Conservation (phyloP, 2,797 vertebrate genomes). For the Morelia viridis region DNA sequence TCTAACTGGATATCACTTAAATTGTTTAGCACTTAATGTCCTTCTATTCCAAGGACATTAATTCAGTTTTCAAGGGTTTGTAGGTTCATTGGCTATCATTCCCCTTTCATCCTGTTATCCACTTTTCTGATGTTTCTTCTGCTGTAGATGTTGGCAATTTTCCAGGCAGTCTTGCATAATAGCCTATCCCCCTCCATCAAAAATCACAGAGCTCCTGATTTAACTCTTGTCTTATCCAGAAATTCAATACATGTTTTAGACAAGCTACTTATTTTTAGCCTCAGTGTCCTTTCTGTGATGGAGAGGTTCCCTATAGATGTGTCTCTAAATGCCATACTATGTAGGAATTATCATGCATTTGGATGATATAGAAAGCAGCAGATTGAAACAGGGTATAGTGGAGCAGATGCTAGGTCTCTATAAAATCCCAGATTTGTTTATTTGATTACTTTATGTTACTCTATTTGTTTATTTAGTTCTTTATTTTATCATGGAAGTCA, state of each 20-base stretch:
- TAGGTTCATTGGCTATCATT: neutral
- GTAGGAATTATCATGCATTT: neutral
- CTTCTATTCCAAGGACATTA: conserved; percentile 36
- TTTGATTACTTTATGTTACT: neutral
- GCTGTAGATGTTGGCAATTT: neutral
- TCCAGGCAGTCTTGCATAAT: neutral
- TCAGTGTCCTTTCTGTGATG: neutral
- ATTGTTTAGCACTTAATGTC: conserved; percentile 42
- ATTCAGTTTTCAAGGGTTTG: neutral
- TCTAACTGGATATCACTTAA: conserved; percentile 12
- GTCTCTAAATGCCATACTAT: neutral
- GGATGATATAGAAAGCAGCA: neutral
- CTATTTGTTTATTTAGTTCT: neutral
- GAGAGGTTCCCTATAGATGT: neutral
- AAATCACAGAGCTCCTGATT: neutral
- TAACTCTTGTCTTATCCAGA: neutral
- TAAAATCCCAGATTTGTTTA: neutral
- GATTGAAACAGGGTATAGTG: neutral
- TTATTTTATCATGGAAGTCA: neutral
- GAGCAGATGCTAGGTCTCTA: neutral
- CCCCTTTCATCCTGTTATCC: conserved; percentile 2
- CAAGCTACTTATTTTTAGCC: neutral
- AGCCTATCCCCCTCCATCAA: neutral
- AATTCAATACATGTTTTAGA: neutral
- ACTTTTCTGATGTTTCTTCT: neutral